A percentile compares a stretch with the other conserved stretches of the same genome.
These are phyloP conservation scores for Verasper variegatus DNA, from an alignment of 2,113 vertebrate genomes.

Conservation along the genomic window DNA sequence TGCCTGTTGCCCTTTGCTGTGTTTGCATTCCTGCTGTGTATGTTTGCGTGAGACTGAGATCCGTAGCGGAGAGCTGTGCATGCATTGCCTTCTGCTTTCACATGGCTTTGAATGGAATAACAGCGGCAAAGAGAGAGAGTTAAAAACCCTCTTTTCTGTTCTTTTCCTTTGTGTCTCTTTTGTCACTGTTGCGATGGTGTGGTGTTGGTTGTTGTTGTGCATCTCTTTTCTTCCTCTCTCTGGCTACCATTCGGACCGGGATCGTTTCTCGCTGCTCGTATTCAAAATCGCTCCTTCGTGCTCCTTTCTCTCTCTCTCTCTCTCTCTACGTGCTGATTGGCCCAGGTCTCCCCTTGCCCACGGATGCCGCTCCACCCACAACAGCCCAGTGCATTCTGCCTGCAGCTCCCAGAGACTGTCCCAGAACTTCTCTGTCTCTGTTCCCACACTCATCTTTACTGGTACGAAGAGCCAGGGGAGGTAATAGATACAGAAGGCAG, in stretches of 20 bases:
- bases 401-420: constrained; percentile 96
- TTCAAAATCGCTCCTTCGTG: constrained; percentile 58
- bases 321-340: constrained; percentile 85
- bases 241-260: constrained; percentile 66
- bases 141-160: constrained; percentile 33
- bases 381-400: constrained; percentile 99
- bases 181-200: constrained; percentile 66
- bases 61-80: constrained; percentile 31
- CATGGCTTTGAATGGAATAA: constrained; percentile 36
- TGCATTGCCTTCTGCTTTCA: constrained; percentile 36
- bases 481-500: constrained; percentile 24
- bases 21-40: constrained; percentile 60
- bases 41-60: constrained; percentile 18
- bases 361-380: constrained; percentile 99
- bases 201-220: constrained; percentile 68
- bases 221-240: constrained; percentile 67
- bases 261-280: constrained; percentile 62
- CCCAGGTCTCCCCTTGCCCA: constrained; percentile 98
- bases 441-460: constrained; percentile 99
- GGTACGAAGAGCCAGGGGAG: constrained; percentile 89
- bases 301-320: constrained; percentile 69
- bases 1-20: constrained; percentile 3
- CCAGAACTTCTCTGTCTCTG: constrained; percentile 99
- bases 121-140: constrained; percentile 29
- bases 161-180: constrained; percentile 45